Base-by-base conservation (phyloP, 2,113 vertebrate species). In the Azemiops feae region DNA sequence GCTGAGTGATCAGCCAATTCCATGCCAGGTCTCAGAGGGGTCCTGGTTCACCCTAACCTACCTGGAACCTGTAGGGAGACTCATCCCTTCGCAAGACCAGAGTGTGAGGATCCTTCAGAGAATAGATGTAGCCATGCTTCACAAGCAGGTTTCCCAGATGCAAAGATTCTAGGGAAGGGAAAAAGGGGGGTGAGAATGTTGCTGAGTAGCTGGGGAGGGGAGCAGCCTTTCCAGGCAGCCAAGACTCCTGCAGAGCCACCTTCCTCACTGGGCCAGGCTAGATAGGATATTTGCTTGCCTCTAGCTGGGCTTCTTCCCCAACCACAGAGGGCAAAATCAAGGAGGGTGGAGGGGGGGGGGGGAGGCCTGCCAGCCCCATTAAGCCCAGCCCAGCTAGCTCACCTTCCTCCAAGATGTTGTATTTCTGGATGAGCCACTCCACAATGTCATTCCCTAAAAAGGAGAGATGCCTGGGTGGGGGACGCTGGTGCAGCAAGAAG, bases 61-160 rank as follows among this genome's bases (percentile, higher is more conserved):
- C 99, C 98, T 99, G 99, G 97, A 99, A 99, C 94, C 99, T 98
- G 95, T 99, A 99, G 20, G 98, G 98, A 0, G 98, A 97, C 57
- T 99, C 99, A 0, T 99, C 98, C 0, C 97, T 97, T 52, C 95
- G 96, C 34, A 99, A 97, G 89, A 97, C 94, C 0, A 98, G 98
- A 88, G 95, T 97, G 91, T 97, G 95, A 0, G 98, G 98, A 89
- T 98, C 98, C 10, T 97, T 98, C 91, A 99, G 98, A 0, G 99
- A 98, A 93, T 99, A 99, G 90, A 99, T 97, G 91, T 99, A 99
- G 86, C 99, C 98, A 0, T 98, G 98, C 94, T 93, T 98, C 93
- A 98, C 98, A 86, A 99, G 97, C 86, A 99, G 97, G 81, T 95
- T 96, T 58, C 98, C 98, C 0, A 99, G 96, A 94, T 99, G 98